phyloP scores from a whole-genome alignment of 2,888 invertebrate species.

The Parnassius smintheus region DNA sequence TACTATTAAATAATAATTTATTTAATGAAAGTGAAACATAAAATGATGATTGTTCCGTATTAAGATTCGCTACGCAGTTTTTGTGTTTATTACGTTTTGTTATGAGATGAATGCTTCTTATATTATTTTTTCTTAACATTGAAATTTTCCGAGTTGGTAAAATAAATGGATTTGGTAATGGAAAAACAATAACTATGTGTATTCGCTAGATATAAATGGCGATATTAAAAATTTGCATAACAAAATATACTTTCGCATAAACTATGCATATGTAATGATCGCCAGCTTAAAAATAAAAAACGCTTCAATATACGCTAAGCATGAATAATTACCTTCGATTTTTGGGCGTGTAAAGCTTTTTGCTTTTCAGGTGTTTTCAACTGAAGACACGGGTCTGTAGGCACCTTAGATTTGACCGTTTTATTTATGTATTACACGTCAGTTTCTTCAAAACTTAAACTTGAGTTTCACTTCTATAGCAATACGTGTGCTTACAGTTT shows the following conservation, averaged over 20 bases:
- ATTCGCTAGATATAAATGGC: conserved; percentile 27
- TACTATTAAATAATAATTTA: too few species aligned
- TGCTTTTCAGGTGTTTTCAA: background rate
- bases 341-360: conserved; percentile 9
- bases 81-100: too few species aligned
- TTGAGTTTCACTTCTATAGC: background rate
- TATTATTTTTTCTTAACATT: too few species aligned
- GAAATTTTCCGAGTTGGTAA: too few species aligned
- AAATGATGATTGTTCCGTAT: too few species aligned
- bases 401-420: background rate
- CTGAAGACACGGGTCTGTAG: background rate
- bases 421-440: background rate
- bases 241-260: conserved; percentile 30
- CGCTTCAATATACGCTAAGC: conserved; percentile 35
- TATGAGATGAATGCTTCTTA: too few species aligned
- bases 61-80: too few species aligned
- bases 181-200: background rate
- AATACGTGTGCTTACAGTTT: background rate
- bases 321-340: conserved; percentile 13
- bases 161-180: too few species aligned
- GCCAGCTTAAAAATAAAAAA: conserved; percentile 30
- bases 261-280: conserved; percentile 21
- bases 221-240: conserved; percentile 16
- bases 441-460: conserved; percentile 1
- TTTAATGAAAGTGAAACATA: too few species aligned